Evolutionary conservation across 53 echinoderm and acorn worm species (phyloP), one percentile per base, ranked within the genome.

Genomic region (Patiria pectinifera): DNA sequence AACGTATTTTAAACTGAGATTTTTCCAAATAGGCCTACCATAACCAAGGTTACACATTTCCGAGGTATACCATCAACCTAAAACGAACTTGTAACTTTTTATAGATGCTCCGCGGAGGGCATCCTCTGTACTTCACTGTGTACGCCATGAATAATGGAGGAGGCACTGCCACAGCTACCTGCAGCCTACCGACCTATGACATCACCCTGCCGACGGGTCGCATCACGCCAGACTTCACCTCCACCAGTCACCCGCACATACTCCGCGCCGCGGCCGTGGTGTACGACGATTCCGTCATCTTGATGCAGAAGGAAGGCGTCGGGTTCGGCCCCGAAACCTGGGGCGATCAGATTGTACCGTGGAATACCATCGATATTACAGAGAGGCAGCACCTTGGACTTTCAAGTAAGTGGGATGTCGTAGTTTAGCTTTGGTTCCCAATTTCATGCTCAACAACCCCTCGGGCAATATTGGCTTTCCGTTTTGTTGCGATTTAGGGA

Each of bases 131-230:
- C 84, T 94, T 94, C 85, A 89, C 95, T 12, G 89, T 94, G 10
- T 76, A 74, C 16, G 95, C 92, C 16, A 48, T 45, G 71, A 94
- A 92, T 77, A 88, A 83, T 14, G 89, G 58, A 3, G 92, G 92
- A 22, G 92, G 87, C 46, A 69, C 78, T 1, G 70, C 89, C 11
- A 89, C 60, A 2, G 89, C 95, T 1, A 92, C 95, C 4, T 94
- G 95, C 83, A 69, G 69, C 83, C 77, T 94, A 7, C 95, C 92
- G 22, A 94, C 95, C 18, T 94, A 76, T 53, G 95, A 94, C 86
- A 53, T 89, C 69, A 94, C 95, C 45, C 83, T 92, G 1, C 95
- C 95, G 16, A 92, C 88, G 26, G 95, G 95, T 25, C 92, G 95
- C 4, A 63, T 94, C 48, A 84, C 88, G 7, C 80, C 92, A 21